phyloP scores from a whole-genome alignment of 2,797 vertebrate genomes.

The Phataginus tetradactyla region DNA sequence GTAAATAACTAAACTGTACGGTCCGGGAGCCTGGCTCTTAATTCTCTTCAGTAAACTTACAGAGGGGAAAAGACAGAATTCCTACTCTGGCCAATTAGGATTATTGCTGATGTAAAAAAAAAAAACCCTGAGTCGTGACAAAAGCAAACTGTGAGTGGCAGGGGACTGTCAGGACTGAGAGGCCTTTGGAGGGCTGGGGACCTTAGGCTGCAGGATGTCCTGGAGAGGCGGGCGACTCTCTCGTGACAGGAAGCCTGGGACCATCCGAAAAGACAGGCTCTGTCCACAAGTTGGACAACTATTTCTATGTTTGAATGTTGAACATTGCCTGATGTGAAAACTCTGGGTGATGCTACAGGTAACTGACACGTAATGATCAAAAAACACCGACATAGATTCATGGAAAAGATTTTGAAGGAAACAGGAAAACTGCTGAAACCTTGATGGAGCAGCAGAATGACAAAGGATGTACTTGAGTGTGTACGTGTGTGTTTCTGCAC shows the following conservation, averaged over 20 bases:
- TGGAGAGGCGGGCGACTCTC: not conserved
- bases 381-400: not conserved
- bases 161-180: not conserved
- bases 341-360: not conserved
- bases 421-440: not conserved
- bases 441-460: not conserved
- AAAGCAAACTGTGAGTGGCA: not conserved
- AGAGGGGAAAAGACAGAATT: not conserved
- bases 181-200: not conserved
- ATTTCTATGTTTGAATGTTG: not conserved
- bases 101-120: not conserved
- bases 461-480: not conserved
- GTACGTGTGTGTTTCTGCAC: accelerated
- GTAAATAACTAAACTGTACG: not conserved
- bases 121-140: not conserved
- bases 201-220: accelerated
- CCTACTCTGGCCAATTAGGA: not conserved
- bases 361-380: not conserved
- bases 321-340: not conserved
- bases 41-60: not conserved
- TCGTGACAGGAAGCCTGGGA: not conserved
- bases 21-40: not conserved
- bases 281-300: not conserved
- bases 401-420: not conserved
- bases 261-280: accelerated